Conservation (phyloP, 2,888 invertebrate species). For the Synergus umbraculus region DNA sequence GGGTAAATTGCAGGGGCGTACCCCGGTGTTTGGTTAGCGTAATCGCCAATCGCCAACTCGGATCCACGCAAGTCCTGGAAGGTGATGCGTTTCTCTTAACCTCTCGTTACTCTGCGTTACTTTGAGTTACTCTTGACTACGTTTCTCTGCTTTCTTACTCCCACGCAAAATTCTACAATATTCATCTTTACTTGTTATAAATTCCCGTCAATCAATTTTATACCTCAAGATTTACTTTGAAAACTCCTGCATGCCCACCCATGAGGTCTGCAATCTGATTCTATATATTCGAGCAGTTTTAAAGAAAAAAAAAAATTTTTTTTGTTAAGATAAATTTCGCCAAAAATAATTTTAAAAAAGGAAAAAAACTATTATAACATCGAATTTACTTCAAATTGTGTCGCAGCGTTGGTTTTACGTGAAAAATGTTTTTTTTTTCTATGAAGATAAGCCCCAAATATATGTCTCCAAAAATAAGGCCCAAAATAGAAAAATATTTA, state of each 20-base stretch:
- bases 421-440: too few species aligned
- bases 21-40: constrained; percentile 76
- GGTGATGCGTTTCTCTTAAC: constrained; percentile 55
- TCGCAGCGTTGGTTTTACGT: too few species aligned
- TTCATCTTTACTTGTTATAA: constrained; percentile 13
- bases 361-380: too few species aligned
- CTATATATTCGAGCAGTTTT: too few species aligned
- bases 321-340: too few species aligned
- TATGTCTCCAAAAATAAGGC: too few species aligned
- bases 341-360: too few species aligned
- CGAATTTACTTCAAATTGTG: too few species aligned
- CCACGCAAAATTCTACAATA: constrained; percentile 49
- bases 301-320: too few species aligned
- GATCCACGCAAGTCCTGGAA: constrained; percentile 62
- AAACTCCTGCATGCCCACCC: neutral
- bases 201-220: constrained; percentile 26
- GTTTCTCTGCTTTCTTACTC: constrained; percentile 50
- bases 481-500: too few species aligned
- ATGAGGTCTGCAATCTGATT: too few species aligned
- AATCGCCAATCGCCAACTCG: constrained; percentile 74
- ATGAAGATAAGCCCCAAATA: too few species aligned
- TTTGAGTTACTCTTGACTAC: constrained; percentile 29
- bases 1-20: constrained; percentile 76
- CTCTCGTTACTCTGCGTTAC: constrained; percentile 48
- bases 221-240: neutral